Conservation (phyloP, 2,113 vertebrate genomes). For the Oxygymnocypris stewartii region DNA sequence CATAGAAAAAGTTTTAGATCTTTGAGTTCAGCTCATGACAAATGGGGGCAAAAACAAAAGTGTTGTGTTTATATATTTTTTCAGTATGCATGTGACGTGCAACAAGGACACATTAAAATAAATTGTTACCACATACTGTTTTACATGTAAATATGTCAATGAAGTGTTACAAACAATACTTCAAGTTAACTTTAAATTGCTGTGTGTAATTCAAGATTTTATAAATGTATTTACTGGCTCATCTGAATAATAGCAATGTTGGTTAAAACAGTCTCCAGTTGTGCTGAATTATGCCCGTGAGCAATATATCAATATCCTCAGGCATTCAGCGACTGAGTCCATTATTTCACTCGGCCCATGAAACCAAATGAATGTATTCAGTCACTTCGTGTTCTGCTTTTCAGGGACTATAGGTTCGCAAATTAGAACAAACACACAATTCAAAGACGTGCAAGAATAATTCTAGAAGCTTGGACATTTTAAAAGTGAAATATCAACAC, state of each 20-base stretch:
- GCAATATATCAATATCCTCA: slow-evolving; percentile 14
- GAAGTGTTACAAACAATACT: neutral
- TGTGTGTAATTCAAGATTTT: neutral
- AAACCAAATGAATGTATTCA: neutral
- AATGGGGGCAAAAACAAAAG: no score
- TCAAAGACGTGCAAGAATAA: neutral
- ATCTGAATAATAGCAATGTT: slow-evolving; percentile 2
- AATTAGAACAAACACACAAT: neutral
- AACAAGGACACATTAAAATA: no score
- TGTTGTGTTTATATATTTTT: no score
- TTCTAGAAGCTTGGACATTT: neutral
- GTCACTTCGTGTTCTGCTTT: neutral
- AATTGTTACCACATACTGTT: neutral
- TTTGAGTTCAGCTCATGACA: no score
- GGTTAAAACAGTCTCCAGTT: neutral
- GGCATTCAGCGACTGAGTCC: neutral
- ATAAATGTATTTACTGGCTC: neutral
- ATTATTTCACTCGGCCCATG: slow-evolving; percentile 9
- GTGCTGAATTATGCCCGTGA: neutral
- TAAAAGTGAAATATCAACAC: neutral
- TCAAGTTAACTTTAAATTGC: neutral
- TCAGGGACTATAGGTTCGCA: neutral
- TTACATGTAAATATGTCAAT: neutral
- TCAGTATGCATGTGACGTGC: no score
- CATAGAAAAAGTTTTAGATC: no score